Evolutionary conservation across 2,797 vertebrate species (phyloP).

Genomic region (Sarcophilus harrisii): DNA sequence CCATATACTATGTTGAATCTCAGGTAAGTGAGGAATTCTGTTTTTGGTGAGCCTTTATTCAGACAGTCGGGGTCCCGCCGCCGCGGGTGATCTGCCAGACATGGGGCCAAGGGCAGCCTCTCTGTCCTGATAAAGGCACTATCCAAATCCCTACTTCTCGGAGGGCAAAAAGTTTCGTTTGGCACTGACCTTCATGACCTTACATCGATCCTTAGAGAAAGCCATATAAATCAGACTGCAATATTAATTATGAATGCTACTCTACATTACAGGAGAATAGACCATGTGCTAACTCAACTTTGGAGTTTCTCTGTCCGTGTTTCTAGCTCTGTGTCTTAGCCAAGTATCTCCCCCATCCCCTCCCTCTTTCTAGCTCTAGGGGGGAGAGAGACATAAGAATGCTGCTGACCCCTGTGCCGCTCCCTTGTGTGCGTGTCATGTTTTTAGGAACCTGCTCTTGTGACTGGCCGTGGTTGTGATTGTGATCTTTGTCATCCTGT

Average conservation of each 20-base stretch:
- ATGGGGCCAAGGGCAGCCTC: constrained; percentile 36
- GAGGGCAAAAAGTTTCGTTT: constrained; percentile 74
- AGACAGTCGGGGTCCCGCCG: constrained; percentile 63
- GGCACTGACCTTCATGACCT: constrained; percentile 80
- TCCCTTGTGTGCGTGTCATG: constrained; percentile 63
- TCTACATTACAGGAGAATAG: constrained; percentile 75
- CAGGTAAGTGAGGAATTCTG: constrained; percentile 86
- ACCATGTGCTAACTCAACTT: constrained; percentile 72
- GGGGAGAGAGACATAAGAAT: constrained; percentile 65
- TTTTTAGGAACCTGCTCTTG: constrained; percentile 86
- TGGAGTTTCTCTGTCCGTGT: constrained; percentile 80
- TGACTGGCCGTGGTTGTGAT: constrained; percentile 76
- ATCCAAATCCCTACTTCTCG: constrained; percentile 68
- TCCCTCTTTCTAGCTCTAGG: constrained; percentile 63
- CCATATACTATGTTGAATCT: constrained; percentile 84
- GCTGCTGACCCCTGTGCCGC: constrained; percentile 66
- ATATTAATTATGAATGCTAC: constrained; percentile 83
- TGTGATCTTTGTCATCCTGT: constrained; percentile 74
- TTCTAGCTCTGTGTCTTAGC: constrained; percentile 70
- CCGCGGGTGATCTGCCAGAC: constrained; percentile 60
- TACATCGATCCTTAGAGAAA: constrained; percentile 86
- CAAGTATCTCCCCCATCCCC: constrained; percentile 64
- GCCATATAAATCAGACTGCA: constrained; percentile 89
- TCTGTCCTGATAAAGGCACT: constrained; percentile 62
- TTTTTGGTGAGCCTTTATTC: constrained; percentile 73